phyloP scores from a whole-genome alignment of 35 echinoderm and acorn worm species.

The Heliocidaris tuberculata region DNA sequence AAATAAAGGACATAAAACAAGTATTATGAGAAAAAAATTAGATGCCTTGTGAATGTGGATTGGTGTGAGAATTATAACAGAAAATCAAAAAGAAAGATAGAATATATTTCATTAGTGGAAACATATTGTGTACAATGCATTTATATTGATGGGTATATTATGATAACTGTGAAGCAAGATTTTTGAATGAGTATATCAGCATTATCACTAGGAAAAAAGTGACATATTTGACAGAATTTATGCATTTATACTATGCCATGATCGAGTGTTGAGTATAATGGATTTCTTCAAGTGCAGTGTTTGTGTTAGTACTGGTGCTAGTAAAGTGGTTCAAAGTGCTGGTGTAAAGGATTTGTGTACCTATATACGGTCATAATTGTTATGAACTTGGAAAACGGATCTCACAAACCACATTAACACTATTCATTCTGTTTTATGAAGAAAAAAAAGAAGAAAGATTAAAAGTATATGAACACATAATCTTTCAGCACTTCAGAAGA shows the following conservation, averaged over 20 bases:
- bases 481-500: no score
- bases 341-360: no score
- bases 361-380: no score
- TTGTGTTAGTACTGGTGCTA: background rate
- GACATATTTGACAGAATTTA: background rate
- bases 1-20: background rate
- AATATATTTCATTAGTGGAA: constrained; percentile 12
- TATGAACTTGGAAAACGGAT: no score
- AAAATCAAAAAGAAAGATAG: constrained; percentile 10
- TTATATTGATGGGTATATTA: background rate
- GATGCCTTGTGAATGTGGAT: constrained; percentile 2
- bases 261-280: background rate
- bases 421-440: no score
- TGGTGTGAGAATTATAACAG: background rate
- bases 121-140: background rate
- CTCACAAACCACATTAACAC: no score
- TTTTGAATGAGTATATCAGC: background rate
- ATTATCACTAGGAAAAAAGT: background rate
- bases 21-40: background rate
- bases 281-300: background rate
- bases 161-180: background rate
- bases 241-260: constrained; percentile 9
- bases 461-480: background rate
- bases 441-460: background rate
- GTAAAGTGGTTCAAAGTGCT: no score